phyloP scores from a whole-genome alignment of 1,140 invertebrate genomes.

The Leguminivora glycinivorella region DNA sequence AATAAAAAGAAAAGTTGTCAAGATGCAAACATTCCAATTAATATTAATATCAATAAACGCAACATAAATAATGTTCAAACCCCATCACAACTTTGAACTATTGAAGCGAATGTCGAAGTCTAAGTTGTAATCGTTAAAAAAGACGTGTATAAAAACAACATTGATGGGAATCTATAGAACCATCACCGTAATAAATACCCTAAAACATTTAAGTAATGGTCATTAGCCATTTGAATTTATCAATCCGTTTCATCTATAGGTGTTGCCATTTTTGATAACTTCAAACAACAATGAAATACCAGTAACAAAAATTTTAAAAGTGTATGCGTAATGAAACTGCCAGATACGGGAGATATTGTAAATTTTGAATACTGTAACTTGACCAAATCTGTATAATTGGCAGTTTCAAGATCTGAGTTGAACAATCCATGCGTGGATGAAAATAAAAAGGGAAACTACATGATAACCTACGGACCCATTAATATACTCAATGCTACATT shows the following conservation, averaged over 20 bases:
- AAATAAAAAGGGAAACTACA: conserved; percentile 21
- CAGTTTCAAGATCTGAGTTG: conserved; percentile 10
- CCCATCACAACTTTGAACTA: conserved; percentile 67
- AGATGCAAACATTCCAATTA: conserved; percentile 78
- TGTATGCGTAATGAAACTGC: conserved; percentile 36
- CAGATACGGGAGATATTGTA: conserved; percentile 22
- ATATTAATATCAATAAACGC: conserved; percentile 62
- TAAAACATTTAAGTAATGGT: conserved; percentile 13
- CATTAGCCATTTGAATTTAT: conserved; percentile 22
- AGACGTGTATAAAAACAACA: conserved; percentile 30
- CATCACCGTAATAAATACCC: conserved; percentile 57
- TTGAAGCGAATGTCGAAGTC: conserved; percentile 44
- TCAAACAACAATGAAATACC: conserved; percentile 48
- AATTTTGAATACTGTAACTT: conserved; percentile 28
- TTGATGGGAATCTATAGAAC: conserved; percentile 52
- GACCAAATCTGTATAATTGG: background rate
- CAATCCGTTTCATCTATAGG: conserved; percentile 25
- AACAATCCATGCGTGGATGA: conserved; percentile 14
- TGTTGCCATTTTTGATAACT: conserved; percentile 50
- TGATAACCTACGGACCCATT: conserved; percentile 13
- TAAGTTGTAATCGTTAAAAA: conserved; percentile 33
- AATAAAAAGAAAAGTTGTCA: conserved; percentile 74
- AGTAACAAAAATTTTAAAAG: conserved; percentile 21
- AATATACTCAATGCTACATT: conserved; percentile 7
- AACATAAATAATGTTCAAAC: conserved; percentile 75